phyloP scores from a whole-genome alignment of 1,140 invertebrate genomes.

The Aphaenogaster rudis region DNA sequence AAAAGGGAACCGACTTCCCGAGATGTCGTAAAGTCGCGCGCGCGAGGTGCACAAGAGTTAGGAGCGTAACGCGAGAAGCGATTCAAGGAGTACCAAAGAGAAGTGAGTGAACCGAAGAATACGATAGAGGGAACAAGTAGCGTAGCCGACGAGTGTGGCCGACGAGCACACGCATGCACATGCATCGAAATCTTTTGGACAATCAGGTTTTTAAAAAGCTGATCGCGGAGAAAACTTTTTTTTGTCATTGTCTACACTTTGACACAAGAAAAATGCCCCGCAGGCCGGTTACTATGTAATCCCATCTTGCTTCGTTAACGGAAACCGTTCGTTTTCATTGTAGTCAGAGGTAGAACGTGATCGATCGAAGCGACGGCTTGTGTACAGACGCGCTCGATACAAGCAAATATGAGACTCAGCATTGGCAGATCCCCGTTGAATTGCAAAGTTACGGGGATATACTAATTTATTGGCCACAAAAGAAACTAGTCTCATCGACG shows the following conservation, averaged over 20 bases:
- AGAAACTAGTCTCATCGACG: constrained; percentile 7
- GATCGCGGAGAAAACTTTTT: constrained; percentile 17
- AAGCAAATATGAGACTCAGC: not conserved
- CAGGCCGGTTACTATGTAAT: not conserved
- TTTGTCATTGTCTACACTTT: constrained; percentile 14
- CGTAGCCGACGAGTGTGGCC: not conserved
- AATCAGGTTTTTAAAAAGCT: constrained; percentile 13
- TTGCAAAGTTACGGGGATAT: not conserved
- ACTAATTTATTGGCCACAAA: constrained; percentile 7
- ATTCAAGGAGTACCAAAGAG: not conserved
- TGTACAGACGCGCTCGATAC: not conserved
- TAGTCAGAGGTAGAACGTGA: constrained; percentile 36
- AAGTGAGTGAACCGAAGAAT: not conserved
- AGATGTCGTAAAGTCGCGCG: constrained; percentile 47
- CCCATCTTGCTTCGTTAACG: constrained; percentile 38
- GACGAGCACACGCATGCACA: not conserved
- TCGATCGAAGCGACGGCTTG: constrained; percentile 26
- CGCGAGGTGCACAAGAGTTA: constrained; percentile 12
- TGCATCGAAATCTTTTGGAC: constrained; percentile 12
- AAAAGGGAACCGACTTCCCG: constrained; percentile 30
- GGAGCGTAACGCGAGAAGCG: constrained; percentile 18
- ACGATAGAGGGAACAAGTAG: not conserved
- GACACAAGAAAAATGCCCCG: not conserved
- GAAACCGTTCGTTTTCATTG: constrained; percentile 12
- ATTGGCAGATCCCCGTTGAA: not conserved